A percentile compares a stretch with the other conserved stretches of the same genome.
These are phyloP conservation scores for Candidula unifasciata DNA, from an alignment of 2,888 invertebrate genomes.

Conservation along the genomic window DNA sequence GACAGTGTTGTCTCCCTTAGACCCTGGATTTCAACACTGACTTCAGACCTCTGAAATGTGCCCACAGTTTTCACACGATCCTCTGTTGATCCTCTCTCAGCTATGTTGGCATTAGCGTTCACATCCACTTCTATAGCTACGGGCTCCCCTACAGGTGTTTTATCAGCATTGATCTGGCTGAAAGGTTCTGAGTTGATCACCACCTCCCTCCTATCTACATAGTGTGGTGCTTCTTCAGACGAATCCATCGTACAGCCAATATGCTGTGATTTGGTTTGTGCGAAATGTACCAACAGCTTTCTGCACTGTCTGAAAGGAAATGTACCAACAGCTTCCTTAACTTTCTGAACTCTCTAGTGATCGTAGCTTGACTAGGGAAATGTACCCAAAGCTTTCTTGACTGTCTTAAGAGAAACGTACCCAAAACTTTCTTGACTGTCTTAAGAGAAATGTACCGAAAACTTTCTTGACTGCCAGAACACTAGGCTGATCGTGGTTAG, in stretches of 20 bases:
- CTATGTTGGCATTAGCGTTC: background rate
- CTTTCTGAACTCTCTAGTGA: no score
- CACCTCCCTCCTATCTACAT: conserved; percentile 45
- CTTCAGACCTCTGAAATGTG: conserved; percentile 22
- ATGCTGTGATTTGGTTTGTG: no score
- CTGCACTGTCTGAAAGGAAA: no score
- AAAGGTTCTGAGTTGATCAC: background rate
- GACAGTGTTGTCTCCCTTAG: conserved; percentile 24
- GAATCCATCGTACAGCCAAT: conserved; percentile 3
- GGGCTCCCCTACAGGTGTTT: background rate
- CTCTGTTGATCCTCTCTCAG: background rate
- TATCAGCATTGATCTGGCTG: conserved; percentile 39
- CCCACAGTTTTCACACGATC: background rate
- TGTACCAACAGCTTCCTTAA: no score
- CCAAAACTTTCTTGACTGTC: no score
- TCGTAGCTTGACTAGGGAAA: no score
- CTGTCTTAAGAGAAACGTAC: no score
- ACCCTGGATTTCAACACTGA: conserved; percentile 46
- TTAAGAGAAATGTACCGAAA: no score
- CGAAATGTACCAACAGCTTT: no score
- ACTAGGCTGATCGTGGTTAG: no score
- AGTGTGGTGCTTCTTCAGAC: conserved; percentile 11
- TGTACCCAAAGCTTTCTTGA: no score
- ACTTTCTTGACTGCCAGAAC: no score
- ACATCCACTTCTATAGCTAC: background rate